Evolutionary conservation across 2,797 vertebrate species (phyloP).

Genomic region (Toxotes lorentzi): DNA sequence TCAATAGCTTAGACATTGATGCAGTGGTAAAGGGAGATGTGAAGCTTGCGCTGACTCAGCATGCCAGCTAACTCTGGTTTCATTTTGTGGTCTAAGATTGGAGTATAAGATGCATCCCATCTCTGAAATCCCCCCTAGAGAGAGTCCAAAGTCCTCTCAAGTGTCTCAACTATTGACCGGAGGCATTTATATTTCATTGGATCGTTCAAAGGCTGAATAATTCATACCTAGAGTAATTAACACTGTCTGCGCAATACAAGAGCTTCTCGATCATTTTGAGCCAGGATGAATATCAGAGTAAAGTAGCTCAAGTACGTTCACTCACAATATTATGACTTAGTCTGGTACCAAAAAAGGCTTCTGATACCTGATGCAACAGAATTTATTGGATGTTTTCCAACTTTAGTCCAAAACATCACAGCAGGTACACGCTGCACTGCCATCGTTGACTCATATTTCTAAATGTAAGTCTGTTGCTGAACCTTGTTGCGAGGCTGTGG

Average conservation of each 20-base stretch:
- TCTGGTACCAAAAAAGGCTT: no score
- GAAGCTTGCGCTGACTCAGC: constrained; percentile 60
- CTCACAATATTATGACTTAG: constrained; percentile 3
- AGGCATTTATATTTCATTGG: constrained; percentile 81
- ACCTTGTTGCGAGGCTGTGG: constrained; percentile 33
- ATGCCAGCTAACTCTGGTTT: constrained; percentile 58
- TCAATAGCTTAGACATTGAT: constrained; percentile 30
- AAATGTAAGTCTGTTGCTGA: constrained; percentile 53
- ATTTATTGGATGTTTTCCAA: neutral
- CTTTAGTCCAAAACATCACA: constrained; percentile 8
- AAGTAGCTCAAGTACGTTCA: constrained; percentile 5
- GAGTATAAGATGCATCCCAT: constrained; percentile 53
- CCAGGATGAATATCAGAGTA: constrained; percentile 16
- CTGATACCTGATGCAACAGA: neutral
- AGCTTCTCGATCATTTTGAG: constrained; percentile 57
- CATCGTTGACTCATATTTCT: constrained; percentile 54
- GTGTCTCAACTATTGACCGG: constrained; percentile 79
- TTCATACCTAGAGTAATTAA: constrained; percentile 84
- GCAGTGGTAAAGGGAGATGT: constrained; percentile 19
- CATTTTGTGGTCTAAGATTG: constrained; percentile 59
- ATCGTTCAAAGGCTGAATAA: constrained; percentile 83
- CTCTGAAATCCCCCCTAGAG: constrained; percentile 64
- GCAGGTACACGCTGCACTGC: neutral
- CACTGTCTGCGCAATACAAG: constrained; percentile 71
- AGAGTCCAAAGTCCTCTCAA: constrained; percentile 75